Conservation (phyloP, 2,888 invertebrate genomes). For the Parnassius orleans region DNA sequence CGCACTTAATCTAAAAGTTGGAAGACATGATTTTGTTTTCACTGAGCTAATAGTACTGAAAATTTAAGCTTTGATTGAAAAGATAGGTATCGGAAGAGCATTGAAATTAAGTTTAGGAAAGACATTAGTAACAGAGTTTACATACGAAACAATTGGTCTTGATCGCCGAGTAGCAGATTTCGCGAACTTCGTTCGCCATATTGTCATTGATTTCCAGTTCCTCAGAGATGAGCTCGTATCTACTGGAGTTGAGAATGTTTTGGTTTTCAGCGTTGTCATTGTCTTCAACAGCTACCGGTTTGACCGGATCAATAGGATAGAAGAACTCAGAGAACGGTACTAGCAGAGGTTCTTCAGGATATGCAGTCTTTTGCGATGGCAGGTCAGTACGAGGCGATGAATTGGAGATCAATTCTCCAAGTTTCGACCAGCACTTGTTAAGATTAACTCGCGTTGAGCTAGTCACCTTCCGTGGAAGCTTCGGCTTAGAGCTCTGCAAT, state of each 20-base stretch:
- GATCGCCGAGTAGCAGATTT: constrained; percentile 73
- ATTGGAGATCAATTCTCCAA: constrained; percentile 80
- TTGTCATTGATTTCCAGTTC: constrained; percentile 78
- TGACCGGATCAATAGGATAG: constrained; percentile 66
- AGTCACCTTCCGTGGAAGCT: constrained; percentile 79
- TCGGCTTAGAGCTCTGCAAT: constrained; percentile 80
- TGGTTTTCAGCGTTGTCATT: constrained; percentile 73
- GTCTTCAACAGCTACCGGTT: constrained; percentile 65
- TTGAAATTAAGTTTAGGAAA: constrained; percentile 31
- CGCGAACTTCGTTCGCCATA: constrained; percentile 80
- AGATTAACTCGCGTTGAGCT: constrained; percentile 82
- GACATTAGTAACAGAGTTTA: constrained; percentile 63
- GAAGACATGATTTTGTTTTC: constrained; percentile 80
- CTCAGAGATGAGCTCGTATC: constrained; percentile 64
- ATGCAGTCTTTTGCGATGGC: constrained; percentile 73
- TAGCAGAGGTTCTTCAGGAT: constrained; percentile 66
- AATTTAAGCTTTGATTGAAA: constrained; percentile 36
- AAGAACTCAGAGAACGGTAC: constrained; percentile 68
- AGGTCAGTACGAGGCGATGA: constrained; percentile 67
- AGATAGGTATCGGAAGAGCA: constrained; percentile 37
- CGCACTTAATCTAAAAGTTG: constrained; percentile 68
- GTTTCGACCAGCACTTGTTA: constrained; percentile 83
- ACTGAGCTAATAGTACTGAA: constrained; percentile 66
- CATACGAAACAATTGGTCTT: constrained; percentile 68
- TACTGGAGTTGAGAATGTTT: constrained; percentile 63